Percentiles rank a stretch among this genome's conserved stretches.
These are phyloP conservation scores for Hyposmocoma kahamanoa DNA, from an alignment of 1,140 invertebrate species.

Conservation along the genomic window DNA sequence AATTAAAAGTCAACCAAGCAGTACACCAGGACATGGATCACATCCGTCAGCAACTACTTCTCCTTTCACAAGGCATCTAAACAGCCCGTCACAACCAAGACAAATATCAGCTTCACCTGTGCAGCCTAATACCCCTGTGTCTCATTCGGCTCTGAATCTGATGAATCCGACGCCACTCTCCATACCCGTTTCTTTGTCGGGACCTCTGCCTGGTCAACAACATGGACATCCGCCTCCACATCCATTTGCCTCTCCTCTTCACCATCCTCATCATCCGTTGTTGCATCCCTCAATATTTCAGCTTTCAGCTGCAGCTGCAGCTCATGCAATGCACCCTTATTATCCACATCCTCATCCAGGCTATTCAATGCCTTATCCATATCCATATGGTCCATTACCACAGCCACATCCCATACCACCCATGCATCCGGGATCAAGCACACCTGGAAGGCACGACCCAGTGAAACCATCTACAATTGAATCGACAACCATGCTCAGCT, in stretches of 20 bases:
- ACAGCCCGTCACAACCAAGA: conserved; percentile 62
- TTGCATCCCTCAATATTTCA: conserved; percentile 80
- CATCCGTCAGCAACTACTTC: conserved; percentile 68
- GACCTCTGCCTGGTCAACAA: conserved; percentile 79
- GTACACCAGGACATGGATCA: conserved; percentile 47
- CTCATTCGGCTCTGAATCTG: conserved; percentile 76
- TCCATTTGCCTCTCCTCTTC: conserved; percentile 73
- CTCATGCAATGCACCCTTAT: conserved; percentile 78
- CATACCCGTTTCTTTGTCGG: conserved; percentile 79
- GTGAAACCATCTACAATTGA: conserved; percentile 75
- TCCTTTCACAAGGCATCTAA: conserved; percentile 65
- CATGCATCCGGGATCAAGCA: conserved; percentile 75
- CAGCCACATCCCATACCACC: conserved; percentile 83
- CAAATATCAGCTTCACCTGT: conserved; percentile 70
- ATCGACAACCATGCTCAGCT: conserved; percentile 80
- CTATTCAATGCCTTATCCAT: conserved; percentile 78
- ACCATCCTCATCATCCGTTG: conserved; percentile 78
- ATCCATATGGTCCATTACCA: conserved; percentile 81
- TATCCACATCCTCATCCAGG: conserved; percentile 82
- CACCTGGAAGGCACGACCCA: conserved; percentile 62
- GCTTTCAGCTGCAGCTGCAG: conserved; percentile 73
- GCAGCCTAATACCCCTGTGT: conserved; percentile 64
- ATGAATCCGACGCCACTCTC: conserved; percentile 77
- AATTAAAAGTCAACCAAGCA: conserved; percentile 67
- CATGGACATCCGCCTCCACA: conserved; percentile 76